phyloP scores from a whole-genome alignment of 2,113 vertebrate genomes.

The Herpailurus yagouaroundi region DNA sequence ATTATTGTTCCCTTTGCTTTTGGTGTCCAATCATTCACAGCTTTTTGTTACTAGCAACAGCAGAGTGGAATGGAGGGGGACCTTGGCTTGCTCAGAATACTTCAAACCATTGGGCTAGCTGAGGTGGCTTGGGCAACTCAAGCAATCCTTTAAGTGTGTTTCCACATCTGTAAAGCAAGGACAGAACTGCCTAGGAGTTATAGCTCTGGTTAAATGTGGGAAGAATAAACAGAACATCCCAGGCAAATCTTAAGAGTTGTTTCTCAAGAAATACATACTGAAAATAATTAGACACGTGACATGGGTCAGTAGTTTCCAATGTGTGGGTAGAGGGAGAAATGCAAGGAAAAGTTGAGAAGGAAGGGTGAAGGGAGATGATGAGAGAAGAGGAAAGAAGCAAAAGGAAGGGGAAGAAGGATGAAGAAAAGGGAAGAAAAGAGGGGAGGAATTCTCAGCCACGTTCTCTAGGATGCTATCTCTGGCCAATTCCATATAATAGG shows the following conservation, averaged over 20 bases:
- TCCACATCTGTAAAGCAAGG: background rate
- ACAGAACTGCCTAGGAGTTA: background rate
- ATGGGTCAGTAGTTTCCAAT: background rate
- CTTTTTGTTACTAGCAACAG: background rate
- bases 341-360: background rate
- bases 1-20: background rate
- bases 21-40: background rate
- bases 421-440: background rate
- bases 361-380: background rate
- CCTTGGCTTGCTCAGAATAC: background rate
- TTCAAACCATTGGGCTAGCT: background rate
- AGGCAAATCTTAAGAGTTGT: background rate
- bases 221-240: background rate
- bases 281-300: background rate
- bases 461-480: background rate
- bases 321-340: background rate
- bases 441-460: no score
- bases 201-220: background rate
- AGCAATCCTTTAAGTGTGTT: background rate
- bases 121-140: background rate
- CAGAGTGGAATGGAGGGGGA: fast-evolving
- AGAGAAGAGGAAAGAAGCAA: background rate
- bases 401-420: no score
- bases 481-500: background rate
- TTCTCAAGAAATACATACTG: background rate